A percentile compares a stretch with the other conserved stretches of the same genome.
These are phyloP conservation scores for Sphecodes monilicornis DNA, from an alignment of 2,888 invertebrate genomes.

Conservation along the genomic window DNA sequence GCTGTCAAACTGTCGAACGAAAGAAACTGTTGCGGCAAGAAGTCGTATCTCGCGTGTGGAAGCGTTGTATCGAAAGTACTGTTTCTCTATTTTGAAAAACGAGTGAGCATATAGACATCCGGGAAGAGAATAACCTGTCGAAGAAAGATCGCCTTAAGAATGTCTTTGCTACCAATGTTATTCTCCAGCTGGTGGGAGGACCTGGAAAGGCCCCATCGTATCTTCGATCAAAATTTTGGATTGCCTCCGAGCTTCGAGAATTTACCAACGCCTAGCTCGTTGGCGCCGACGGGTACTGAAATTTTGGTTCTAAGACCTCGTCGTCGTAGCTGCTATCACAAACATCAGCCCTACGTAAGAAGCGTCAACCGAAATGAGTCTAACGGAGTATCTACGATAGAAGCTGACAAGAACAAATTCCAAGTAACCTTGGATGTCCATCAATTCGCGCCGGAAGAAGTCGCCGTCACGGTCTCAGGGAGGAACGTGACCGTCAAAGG, in stretches of 20 bases:
- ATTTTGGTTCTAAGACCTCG: conserved; percentile 54
- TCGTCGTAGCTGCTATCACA: conserved; percentile 30
- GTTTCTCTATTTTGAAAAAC: too few relatives aligned
- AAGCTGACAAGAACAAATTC: conserved; percentile 88
- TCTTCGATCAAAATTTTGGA: conserved; percentile 34
- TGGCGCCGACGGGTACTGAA: conserved; percentile 37
- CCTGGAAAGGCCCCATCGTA: conserved; percentile 66
- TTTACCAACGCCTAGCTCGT: conserved; percentile 3
- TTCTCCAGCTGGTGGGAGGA: conserved; percentile 74
- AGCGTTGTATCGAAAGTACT: too few relatives aligned
- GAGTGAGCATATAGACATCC: too few relatives aligned
- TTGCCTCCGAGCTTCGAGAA: conserved; percentile 11
- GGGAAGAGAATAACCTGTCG: too few relatives aligned
- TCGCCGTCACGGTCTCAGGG: conserved; percentile 88
- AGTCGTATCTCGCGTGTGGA: background rate
- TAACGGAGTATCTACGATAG: conserved; percentile 86
- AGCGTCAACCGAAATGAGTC: conserved; percentile 10
- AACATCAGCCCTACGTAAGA: conserved; percentile 63
- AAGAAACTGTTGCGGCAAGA: background rate
- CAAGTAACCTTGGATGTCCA: conserved; percentile 91
- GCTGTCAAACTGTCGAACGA: too few relatives aligned
- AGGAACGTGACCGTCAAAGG: conserved; percentile 90
- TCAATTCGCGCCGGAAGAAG: conserved; percentile 91
- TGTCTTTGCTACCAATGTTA: conserved; percentile 71
- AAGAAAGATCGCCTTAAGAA: too few relatives aligned